Base-by-base conservation (phyloP, 2,113 vertebrate genomes). In the Erinaceus europaeus region DNA sequence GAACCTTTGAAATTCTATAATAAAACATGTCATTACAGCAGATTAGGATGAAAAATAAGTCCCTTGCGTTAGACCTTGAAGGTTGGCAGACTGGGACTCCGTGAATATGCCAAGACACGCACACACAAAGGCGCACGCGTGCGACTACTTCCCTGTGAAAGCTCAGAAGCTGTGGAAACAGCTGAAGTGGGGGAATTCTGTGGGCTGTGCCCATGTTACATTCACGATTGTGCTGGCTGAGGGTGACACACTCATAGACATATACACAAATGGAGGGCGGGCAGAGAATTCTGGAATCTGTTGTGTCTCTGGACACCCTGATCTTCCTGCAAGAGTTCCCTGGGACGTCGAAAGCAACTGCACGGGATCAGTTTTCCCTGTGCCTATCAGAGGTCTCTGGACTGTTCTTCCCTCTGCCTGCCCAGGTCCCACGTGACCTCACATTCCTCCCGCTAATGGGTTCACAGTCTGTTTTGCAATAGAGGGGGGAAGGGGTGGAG, bases 1-100 rank as follows among this genome's bases (percentile, higher is more conserved):
- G 78, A 95, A 92, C 82, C 88, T 79, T 93, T 82, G 84, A 92
- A 93, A 91, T 81, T 50, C 83, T 79, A 89, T 89, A 93, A 95
- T 94, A 95, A 94, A 94, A 95, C 91, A 89, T 94, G 92, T 90
- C 93, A 94, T 95, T 95, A 94, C 69, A 77, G 91, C 87, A 94
- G 91, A 94, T 95, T 94, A 94, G 87, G 87, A 76, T 92, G 92
- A 94, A 81, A 94, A 93, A 91, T 84, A 88, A n/a, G 91, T 76
- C 84, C n/a, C 89, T 68, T 42, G 40, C 84, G 72, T 89, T 71
- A 86, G 91, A 89, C 94, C 92, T 89, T 17, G 46, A 89, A 94
- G 93, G 95, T 91, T 91, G 94, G 95, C 93, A 94, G 94, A 93
- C 91, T 86, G 91, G 57, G 92, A 62, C 89, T 93, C 76, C 9